These are phyloP conservation scores for Gasterosteus aculeatus DNA, from an alignment of 2,113 vertebrate genomes.

Conservation along the genomic window DNA sequence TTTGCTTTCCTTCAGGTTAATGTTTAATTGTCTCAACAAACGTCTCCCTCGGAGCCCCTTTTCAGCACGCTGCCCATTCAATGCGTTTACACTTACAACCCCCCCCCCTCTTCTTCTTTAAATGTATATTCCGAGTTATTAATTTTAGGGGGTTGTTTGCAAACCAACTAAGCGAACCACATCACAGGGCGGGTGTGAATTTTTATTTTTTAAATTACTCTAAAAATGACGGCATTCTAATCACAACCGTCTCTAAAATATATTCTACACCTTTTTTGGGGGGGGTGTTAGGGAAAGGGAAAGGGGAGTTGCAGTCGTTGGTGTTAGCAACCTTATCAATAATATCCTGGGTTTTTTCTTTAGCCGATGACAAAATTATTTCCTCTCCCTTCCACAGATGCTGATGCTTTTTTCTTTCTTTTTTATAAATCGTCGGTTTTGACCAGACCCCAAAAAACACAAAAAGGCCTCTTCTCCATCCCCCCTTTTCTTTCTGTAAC, in stretches of 20 bases:
- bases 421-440: constrained; percentile 45
- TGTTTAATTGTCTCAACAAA: constrained; percentile 50
- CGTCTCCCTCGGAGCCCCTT: constrained; percentile 73
- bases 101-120: background rate
- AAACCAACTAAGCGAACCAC: constrained; percentile 44
- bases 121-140: constrained; percentile 12
- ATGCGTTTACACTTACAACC: constrained; percentile 63
- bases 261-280: constrained; percentile 40
- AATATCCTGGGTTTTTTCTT: constrained; percentile 45
- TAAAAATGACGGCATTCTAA: constrained; percentile 77
- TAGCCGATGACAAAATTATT: constrained; percentile 58
- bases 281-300: background rate
- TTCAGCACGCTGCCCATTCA: constrained; percentile 67
- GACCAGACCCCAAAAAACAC: constrained; percentile 46
- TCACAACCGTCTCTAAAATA: constrained; percentile 43
- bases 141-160: constrained; percentile 13
- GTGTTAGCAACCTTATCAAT: constrained; percentile 51
- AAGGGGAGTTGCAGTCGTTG: constrained; percentile 15
- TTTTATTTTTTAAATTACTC: constrained; percentile 40
- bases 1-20: background rate
- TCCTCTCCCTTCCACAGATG: constrained; percentile 66
- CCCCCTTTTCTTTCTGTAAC: constrained; percentile 57
- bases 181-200: constrained; percentile 31
- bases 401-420: constrained; percentile 32
- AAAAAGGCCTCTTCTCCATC: constrained; percentile 74